phyloP scores from a whole-genome alignment of 1,140 invertebrate species.

The Drosophila arizonae region DNA sequence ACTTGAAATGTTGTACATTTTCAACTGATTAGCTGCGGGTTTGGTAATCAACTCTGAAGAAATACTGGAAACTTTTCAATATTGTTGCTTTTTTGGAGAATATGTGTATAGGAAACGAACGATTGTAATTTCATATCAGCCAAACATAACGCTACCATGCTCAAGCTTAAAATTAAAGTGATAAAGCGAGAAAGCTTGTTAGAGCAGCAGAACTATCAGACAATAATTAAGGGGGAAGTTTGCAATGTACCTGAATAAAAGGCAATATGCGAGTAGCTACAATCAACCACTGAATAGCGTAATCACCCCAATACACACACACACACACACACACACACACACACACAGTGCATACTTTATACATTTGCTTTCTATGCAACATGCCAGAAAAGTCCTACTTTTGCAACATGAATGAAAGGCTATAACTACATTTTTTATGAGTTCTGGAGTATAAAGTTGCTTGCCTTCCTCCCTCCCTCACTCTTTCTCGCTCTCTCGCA shows the following conservation, averaged over 20 bases:
- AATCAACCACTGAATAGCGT: conserved; percentile 25
- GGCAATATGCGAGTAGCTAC: conserved; percentile 31
- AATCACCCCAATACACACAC: conserved; percentile 16
- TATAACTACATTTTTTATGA: conserved; percentile 75
- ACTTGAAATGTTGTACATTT: too few species aligned
- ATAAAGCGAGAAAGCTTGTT: background rate
- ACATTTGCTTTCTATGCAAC: conserved; percentile 32
- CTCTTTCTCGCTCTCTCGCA: background rate
- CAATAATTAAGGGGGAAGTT: background rate
- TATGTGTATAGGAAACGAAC: too few species aligned
- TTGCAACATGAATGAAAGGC: conserved; percentile 69
- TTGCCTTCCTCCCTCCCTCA: too few species aligned
- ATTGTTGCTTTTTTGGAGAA: too few species aligned
- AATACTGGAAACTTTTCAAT: too few species aligned
- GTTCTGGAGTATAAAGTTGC: conserved; percentile 15
- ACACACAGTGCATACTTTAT: background rate
- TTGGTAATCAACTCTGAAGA: too few species aligned
- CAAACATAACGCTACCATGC: too few species aligned
- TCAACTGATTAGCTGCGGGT: too few species aligned
- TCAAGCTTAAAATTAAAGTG: background rate
- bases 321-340: conserved; percentile 15
- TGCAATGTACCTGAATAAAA: background rate
- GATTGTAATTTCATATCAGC: too few species aligned
- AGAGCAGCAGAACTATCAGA: background rate
- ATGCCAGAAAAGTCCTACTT: conserved; percentile 62